Evolutionary conservation across 2,888 invertebrate species (phyloP), one percentile per base, ranked within the genome.

Genomic region (Macropis europaea): DNA sequence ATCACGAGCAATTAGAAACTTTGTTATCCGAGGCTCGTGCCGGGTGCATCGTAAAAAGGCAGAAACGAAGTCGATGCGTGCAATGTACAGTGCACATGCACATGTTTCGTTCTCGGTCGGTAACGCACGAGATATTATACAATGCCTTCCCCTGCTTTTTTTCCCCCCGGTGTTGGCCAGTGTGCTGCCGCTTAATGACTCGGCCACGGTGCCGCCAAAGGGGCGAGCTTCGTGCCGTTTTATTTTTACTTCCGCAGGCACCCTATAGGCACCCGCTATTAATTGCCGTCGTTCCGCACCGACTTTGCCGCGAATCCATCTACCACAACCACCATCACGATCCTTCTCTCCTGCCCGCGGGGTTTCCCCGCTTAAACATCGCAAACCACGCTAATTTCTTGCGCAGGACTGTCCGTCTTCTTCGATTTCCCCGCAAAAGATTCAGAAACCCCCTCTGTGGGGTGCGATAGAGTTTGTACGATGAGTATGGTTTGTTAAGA

Each of bases 171-270:
- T n/a, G n/a, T n/a, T n/a, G n/a, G n/a, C n/a, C n/a, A n/a, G n/a
- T n/a, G n/a, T n/a, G n/a, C n/a, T n/a, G n/a, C 53, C 77, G 71
- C 81, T 81, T 88, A 88, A 88, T 88, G 88, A 88, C 88, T 87
- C 86, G 85, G 66, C 50, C 79, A 82, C 69, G 70, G 82, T 82
- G 87, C 88, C 88, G 88, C 87, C 88, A 87, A 87, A 87, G 87
- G 83, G 81, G 79, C 77, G 70, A 79, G 82, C 78, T 82, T 83
- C 83, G 84, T 87, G 84, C 82, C 83, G 82, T 82, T 87, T 87
- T 87, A 88, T 87, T 87, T 86, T 87, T 83, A 88, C 87, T 88
- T 88, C 88, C 87, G 86, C 83, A 78, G 88, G 88, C 87, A 86
- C 87, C 88, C 87, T 83, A 87, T 86, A 85, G 87, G 77, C 81